Conservation (phyloP, 1,140 invertebrate species). For the Drosophila cardini region DNA sequence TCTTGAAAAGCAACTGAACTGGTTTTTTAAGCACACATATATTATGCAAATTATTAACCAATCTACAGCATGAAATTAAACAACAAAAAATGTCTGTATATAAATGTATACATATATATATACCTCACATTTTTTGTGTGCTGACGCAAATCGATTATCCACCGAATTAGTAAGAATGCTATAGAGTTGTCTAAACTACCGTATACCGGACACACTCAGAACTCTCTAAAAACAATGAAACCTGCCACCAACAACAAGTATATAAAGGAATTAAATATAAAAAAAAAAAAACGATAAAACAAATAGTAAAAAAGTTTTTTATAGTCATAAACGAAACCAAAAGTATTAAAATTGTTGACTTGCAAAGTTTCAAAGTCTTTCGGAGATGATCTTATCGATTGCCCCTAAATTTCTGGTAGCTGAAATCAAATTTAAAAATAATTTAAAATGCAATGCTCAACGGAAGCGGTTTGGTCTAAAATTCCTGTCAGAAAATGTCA, state of each 20-base stretch:
- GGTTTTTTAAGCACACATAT: conserved; percentile 57
- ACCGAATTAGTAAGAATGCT: conserved; percentile 19
- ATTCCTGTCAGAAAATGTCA: neutral
- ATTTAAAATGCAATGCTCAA: conserved; percentile 6
- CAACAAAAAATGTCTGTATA: conserved; percentile 15
- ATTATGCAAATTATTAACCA: conserved; percentile 55
- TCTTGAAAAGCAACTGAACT: conserved; percentile 58
- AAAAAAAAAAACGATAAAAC: conserved; percentile 1
- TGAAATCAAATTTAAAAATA: conserved; percentile 12
- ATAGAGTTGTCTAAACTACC: conserved; percentile 19
- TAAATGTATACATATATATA: conserved; percentile 4
- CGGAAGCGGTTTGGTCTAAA: neutral
- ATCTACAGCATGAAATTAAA: conserved; percentile 38
- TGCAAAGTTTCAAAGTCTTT: neutral
- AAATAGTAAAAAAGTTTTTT: conserved; percentile 5
- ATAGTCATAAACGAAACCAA: conserved; percentile 9
- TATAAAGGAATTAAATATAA: neutral
- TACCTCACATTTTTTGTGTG: conserved; percentile 9
- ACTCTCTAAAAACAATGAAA: conserved; percentile 8
- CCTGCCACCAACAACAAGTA: neutral
- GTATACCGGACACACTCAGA: neutral
- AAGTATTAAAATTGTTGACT: conserved; percentile 17
- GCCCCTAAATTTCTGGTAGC: neutral
- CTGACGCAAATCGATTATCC: conserved; percentile 43
- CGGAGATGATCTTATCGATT: conserved; percentile 4